Percentiles rank a stretch among this genome's conserved stretches.
Conservation (phyloP, 2,797 vertebrate species). For the Sternotherus odoratus region DNA sequence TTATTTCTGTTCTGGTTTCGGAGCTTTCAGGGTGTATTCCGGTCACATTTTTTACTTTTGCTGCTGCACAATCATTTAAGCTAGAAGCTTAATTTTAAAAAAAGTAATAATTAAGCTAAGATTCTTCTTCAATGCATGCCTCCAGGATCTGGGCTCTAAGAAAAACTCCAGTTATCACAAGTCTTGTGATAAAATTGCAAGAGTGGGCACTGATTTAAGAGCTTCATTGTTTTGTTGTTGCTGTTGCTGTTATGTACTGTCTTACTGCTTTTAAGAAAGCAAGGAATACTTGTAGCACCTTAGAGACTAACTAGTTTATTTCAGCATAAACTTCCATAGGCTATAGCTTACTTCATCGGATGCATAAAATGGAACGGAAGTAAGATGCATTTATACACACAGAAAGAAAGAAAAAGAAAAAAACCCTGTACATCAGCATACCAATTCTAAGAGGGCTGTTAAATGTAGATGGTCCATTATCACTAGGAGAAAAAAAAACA, state of each 20-base stretch:
- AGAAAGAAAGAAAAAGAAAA: too few relatives aligned
- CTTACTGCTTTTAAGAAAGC: not conserved
- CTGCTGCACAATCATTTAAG: not conserved
- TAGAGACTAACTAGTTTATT: too few relatives aligned
- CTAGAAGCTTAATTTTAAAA: not conserved
- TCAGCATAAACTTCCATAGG: too few relatives aligned
- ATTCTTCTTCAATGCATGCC: not conserved
- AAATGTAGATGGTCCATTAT: too few relatives aligned
- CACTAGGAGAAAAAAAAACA: too few relatives aligned
- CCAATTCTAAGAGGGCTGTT: too few relatives aligned
- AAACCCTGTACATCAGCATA: too few relatives aligned
- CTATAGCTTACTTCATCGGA: too few relatives aligned
- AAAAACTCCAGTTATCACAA: fast-evolving
- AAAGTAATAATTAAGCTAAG: not conserved
- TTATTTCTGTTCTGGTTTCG: not conserved
- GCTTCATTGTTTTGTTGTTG: not conserved
- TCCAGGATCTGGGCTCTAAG: not conserved
- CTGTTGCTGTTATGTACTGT: not conserved
- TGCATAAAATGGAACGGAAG: too few relatives aligned
- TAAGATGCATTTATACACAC: too few relatives aligned
- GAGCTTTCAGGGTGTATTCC: not conserved
- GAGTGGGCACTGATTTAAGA: not conserved
- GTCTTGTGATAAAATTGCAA: not conserved
- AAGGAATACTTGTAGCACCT: too few relatives aligned
- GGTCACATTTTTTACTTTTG: fast-evolving